Evolutionary conservation across 2,888 invertebrate species (phyloP), one percentile per base, ranked within the genome.

Genomic region (Gortyna flavago): DNA sequence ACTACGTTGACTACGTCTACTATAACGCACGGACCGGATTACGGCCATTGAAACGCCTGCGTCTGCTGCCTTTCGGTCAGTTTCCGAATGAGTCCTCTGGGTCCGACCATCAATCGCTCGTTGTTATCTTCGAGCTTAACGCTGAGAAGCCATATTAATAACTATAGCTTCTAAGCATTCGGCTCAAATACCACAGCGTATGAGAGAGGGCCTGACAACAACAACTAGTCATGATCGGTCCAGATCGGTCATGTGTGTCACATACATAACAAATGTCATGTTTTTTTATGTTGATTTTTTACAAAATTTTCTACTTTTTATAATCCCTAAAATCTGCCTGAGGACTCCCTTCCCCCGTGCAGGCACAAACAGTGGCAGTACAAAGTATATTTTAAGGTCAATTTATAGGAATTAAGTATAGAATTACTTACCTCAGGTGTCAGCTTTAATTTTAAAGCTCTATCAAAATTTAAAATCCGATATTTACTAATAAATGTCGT

Each of bases 31-130:
- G 61, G 25, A 35, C 41, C 9, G 66, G 38, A 29, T 48, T 81
- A 38, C 54, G 61, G 11, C 73, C 67, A 21, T 62, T 81, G 54
- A 25, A 81, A 51, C 72, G 29, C 21, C 35, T 79, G 18, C 32
- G 25, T 44, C 51, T 21, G 6, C 51, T 41, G 6, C 9, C 35
- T 61, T 44, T 38, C 29, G 29, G 25, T 11, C 29, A 29, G 25
- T 44, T 79, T n/a, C 59, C 54, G 16, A 79, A 66, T 62, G 35
- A 67, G 11, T 38, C 16, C n/a, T 48, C 13, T 35, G 74, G 74
- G 18, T 81, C 81, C n/a, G 57, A 73, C n/a, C 81, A 81, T 62
- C 74, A 67, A 74, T 62, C 67, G 5, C 73, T 62, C 5, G 54
- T 79, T 25, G 35, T 35, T 44, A 35, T 81, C 11, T 79, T 73